phyloP scores from a whole-genome alignment of 2,888 invertebrate species.

The Galerucella calmariensis region DNA sequence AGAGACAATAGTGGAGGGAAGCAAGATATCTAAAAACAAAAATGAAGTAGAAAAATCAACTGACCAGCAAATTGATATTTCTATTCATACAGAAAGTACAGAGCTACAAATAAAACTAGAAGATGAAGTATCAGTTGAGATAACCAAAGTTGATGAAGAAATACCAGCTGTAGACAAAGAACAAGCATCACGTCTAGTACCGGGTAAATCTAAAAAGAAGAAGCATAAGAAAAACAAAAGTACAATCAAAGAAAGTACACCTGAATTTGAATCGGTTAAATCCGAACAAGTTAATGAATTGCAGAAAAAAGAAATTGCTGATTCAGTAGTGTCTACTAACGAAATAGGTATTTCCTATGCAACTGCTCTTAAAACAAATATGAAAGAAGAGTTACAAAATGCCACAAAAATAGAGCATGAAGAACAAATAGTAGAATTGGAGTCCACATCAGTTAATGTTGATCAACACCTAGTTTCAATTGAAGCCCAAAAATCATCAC shows the following conservation, averaged over 20 bases:
- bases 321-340: background rate
- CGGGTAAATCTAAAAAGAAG: slow-evolving; percentile 3
- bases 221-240: slow-evolving; percentile 11
- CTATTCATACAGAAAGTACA: background rate
- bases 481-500: too few relatives aligned
- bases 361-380: background rate
- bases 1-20: background rate
- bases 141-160: background rate
- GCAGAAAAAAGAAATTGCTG: background rate
- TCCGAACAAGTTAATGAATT: background rate
- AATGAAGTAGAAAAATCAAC: background rate
- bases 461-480: too few relatives aligned
- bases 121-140: background rate
- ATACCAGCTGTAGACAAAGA: background rate
- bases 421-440: background rate
- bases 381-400: background rate
- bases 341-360: background rate
- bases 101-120: background rate
- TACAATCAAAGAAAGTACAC: background rate
- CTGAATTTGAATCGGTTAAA: background rate
- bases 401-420: background rate
- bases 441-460: background rate
- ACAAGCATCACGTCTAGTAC: background rate
- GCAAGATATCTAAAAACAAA: background rate
- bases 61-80: background rate